Evolutionary conservation across 2,113 vertebrate genomes (phyloP), one percentile per base, ranked within the genome.

Genomic region (Chaetodon auriga): DNA sequence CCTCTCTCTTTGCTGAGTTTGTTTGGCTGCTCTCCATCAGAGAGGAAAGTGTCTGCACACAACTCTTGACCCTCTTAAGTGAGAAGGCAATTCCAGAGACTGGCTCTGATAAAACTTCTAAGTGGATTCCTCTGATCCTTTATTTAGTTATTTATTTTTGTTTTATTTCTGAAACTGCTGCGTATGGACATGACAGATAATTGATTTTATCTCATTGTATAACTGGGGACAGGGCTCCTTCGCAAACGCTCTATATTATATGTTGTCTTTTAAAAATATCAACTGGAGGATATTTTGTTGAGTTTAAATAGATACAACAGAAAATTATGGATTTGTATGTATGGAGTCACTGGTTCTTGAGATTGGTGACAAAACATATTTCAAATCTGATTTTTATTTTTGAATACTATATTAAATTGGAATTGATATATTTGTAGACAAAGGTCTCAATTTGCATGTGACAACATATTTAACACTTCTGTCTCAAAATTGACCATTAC

Each of bases 31-130:
- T 81, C 81, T 86, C 72, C 55, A 89, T 81, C 70, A 75, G 54
- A 66, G 58, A 84, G 58, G 73, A 87, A 87, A 90, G 83, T 81
- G 80, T 84, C 70, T 87, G 64, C 73, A 84, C 69, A 74, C 64
- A 69, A 78, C 85, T 84, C 87, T 88, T 91, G 85, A 91, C 89
- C 90, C 84, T 89, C 89, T 85, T 68, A 51, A 81, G 77, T 70
- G 77, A 80, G 64, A 86, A 75, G 60, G 78, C 66, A 55, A 62
- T 68, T 82, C 78, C 61, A 53, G 61, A 83, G 68, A 87, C 84
- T 57, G 73, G 73, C 70, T 75, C 62, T 73, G 69, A 84, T 75
- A 68, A 78, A 83, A 65, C 72, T 79, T 72, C 75, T 68, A n/a
- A 80, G 64, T 70, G 80, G 75, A 15, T 69, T 70, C 25, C 36